Evolutionary conservation across 2,797 vertebrate genomes (phyloP).

Genomic region (Xenentodon cancila): DNA sequence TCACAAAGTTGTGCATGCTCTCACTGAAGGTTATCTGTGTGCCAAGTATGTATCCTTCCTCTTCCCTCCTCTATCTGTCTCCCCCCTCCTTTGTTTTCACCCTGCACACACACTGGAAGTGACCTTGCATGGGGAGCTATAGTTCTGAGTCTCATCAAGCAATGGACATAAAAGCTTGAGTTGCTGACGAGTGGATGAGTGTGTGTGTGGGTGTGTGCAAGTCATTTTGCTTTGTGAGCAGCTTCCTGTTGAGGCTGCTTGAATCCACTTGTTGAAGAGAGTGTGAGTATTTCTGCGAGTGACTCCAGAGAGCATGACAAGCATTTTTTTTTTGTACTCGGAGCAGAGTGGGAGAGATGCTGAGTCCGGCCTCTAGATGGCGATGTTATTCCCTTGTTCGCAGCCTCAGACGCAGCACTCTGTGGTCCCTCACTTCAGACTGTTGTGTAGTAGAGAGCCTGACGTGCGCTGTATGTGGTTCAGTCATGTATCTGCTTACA

Average conservation of each 20-base stretch:
- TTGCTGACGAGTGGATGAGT: not conserved
- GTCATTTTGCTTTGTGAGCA: no score
- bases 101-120: constrained; percentile 69
- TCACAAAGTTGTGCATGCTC: constrained; percentile 53
- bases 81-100: constrained; percentile 39
- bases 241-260: constrained; percentile 21
- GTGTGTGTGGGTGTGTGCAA: not conserved
- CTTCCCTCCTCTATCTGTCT: constrained; percentile 45
- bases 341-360: constrained; percentile 7
- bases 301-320: constrained; percentile 31
- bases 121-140: constrained; percentile 73
- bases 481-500: constrained; percentile 19
- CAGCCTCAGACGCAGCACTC: not conserved
- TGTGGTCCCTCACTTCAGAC: constrained; percentile 3
- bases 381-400: constrained; percentile 74
- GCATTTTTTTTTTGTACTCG: constrained; percentile 21
- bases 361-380: constrained; percentile 72
- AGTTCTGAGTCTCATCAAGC: constrained; percentile 69
- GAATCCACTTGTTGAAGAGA: constrained; percentile 54
- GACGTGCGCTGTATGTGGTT: constrained; percentile 8
- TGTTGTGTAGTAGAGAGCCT: constrained; percentile 20
- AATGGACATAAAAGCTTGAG: constrained; percentile 22
- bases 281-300: constrained; percentile 14
- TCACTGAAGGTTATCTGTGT: constrained; percentile 50
- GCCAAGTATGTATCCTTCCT: constrained; percentile 37